phyloP scores from a whole-genome alignment of 2,113 vertebrate genomes.

The Ceyx margarethae region DNA sequence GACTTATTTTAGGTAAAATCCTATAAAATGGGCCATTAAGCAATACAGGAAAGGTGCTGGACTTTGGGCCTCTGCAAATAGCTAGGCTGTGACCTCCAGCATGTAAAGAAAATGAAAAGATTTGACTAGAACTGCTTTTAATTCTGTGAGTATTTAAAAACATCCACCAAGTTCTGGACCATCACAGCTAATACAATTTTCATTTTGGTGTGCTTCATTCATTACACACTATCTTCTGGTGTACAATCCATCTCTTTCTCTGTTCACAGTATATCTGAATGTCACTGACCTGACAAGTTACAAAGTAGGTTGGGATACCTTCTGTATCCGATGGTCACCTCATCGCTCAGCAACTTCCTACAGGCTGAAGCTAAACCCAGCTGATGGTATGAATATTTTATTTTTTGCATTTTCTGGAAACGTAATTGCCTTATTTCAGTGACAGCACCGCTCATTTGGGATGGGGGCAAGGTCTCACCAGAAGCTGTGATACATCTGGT shows the following conservation, averaged over 20 bases:
- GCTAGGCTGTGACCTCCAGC: not conserved
- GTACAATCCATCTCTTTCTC: not conserved
- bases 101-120: not conserved
- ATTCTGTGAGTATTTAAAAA: not conserved
- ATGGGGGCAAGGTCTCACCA: not conserved
- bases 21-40: not conserved
- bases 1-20: not conserved
- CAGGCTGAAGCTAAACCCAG: conserved; percentile 88
- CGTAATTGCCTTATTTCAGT: not conserved
- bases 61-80: not conserved
- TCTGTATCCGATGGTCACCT: conserved; percentile 90
- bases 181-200: not conserved
- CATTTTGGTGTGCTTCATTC: not conserved
- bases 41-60: not conserved
- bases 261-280: conserved; percentile 88
- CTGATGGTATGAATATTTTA: conserved; percentile 77
- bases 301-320: conserved; percentile 84
- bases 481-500: not conserved
- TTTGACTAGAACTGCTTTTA: not conserved
- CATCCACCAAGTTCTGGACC: not conserved
- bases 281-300: conserved; percentile 89
- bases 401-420: not conserved
- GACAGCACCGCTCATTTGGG: not conserved
- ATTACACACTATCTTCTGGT: not conserved
- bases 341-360: conserved; percentile 92